Evolutionary conservation across 2,113 vertebrate genomes (phyloP), one percentile per base, ranked within the genome.

Genomic region (Hyla sarda): DNA sequence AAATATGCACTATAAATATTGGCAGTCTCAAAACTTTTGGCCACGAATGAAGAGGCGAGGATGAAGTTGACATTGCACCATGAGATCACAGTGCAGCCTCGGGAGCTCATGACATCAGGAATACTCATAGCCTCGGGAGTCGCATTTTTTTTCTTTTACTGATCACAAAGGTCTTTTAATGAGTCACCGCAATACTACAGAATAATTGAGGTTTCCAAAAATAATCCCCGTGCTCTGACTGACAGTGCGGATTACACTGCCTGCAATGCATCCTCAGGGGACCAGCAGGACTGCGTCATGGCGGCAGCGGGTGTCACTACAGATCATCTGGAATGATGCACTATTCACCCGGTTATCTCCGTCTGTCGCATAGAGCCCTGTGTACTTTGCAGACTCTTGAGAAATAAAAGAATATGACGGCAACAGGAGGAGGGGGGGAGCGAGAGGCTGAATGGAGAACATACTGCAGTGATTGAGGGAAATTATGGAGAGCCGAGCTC

Each of bases 271-370:
- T 56, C 75, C 75, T 77, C 48, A 34, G 75, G 74, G 75, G 50
- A 77, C 28, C 48, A 21, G 75, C 14, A 21, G 48, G 30, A 54
- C 13, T 54, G 50, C 48, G 48, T 54, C 48, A 54, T 56, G 75
- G 75, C 50, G 13, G 50, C 75, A 16, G 75, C 50, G 48, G 75
- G 50, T 77, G 75, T 77, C 75, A 77, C 75, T 32, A 54, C 50
- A 19, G 48, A 77, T 77, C 48, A 77, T 77, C 75, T 34, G 50
- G 75, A 77, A 56, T 77, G 48, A 62, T 60, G 77, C 77, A 34
- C 17, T 19, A 11, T 80, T 58, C 56, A 58, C 45, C 73, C n/a
- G 16, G 45, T 52, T 25, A 52, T 50, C 45, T 76, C 73, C 30
- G n/a, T 48, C n/a, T 28, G 45, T 76, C 21, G n/a, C 13, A 45